Evolutionary conservation across 1,140 invertebrate genomes (phyloP), one percentile per base, ranked within the genome.

Genomic region (Apis dorsata): DNA sequence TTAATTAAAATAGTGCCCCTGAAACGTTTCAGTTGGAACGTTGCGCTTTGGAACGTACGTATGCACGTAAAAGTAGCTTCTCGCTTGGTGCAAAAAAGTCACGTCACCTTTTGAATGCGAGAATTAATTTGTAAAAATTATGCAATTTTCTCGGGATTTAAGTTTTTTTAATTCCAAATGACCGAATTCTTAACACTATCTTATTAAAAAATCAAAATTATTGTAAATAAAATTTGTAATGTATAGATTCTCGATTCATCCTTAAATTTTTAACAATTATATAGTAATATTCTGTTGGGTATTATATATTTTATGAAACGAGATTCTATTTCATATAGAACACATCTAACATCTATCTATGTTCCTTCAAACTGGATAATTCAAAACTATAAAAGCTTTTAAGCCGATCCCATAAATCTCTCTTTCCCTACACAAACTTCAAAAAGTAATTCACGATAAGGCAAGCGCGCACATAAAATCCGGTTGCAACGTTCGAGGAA

Each of bases 1-100:
- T 76, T 76, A 75, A 75, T 75, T 75, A 75, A 75, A 75, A 75
- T 19, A 13, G 73, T 51, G n/a, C 3, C 34, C 4, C 15, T 24
- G 34, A 51, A 75, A 49, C 24, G 24, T 51, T 24, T 19, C 55
- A n/a, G 10, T 24, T 19, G 12, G 11, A 19, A n/a, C 49, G 44
- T 9, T 55, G 69, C 69, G 28, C 13, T 28, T 28, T 19, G 15
- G 15, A 0, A 5, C 34, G 28, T 59, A 34, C 21, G 28, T 34
- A 34, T 34, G 24, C 24, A 21, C 44, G 59, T 51, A 49, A 75
- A 9, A n/a, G 49, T 55, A 28, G 7, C 55, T 19, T 44, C 12
- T 11, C 19, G 12, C 34, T n/a, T 13, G 21, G 10, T 19, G 1
- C 21, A 69, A 69, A 1, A 69, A 28, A 13, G 11, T 44, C 12